These are phyloP conservation scores for Siphamia tubifer DNA, from an alignment of 2,113 vertebrate genomes.

Conservation along the genomic window DNA sequence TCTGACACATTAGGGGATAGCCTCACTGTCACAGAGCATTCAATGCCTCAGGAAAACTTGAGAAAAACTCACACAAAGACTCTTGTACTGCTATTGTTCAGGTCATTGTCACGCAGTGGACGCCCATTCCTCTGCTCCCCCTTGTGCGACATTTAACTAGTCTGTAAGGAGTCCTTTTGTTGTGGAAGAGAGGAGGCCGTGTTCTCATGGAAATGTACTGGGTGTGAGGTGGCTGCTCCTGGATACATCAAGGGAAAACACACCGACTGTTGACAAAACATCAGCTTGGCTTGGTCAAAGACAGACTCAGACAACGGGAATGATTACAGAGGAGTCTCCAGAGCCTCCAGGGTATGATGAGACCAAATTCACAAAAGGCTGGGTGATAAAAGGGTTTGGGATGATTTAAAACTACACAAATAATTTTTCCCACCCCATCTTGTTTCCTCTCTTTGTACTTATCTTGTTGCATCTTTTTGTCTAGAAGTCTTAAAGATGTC, in stretches of 20 bases:
- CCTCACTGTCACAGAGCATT: too few relatives aligned
- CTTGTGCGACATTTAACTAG: conserved; percentile 29
- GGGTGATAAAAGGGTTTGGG: background rate
- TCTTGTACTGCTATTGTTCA: conserved; percentile 24
- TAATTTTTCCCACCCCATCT: too few relatives aligned
- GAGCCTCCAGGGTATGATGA: background rate
- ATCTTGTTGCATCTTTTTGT: too few relatives aligned
- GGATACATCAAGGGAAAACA: conserved; percentile 29
- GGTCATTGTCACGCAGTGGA: conserved; percentile 48
- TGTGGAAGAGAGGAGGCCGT: conserved; percentile 56
- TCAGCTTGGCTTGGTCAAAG: background rate
- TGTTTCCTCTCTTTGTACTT: background rate
- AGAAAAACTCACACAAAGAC: conserved; percentile 35
- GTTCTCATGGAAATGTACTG: conserved; percentile 70
- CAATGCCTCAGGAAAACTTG: conserved; percentile 30
- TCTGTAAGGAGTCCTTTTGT: conserved; percentile 64
- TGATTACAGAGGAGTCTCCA: conserved; percentile 19
- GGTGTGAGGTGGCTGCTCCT: conserved; percentile 42
- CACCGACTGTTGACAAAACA: background rate
- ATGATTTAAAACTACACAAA: too few relatives aligned
- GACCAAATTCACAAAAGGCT: background rate
- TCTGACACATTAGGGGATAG: too few relatives aligned
- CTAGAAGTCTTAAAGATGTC: too few relatives aligned
- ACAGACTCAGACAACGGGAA: background rate
- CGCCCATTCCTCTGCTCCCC: conserved; percentile 40